Evolutionary conservation across 2,113 vertebrate genomes (phyloP).

Genomic region (Rhynchomys soricoides): DNA sequence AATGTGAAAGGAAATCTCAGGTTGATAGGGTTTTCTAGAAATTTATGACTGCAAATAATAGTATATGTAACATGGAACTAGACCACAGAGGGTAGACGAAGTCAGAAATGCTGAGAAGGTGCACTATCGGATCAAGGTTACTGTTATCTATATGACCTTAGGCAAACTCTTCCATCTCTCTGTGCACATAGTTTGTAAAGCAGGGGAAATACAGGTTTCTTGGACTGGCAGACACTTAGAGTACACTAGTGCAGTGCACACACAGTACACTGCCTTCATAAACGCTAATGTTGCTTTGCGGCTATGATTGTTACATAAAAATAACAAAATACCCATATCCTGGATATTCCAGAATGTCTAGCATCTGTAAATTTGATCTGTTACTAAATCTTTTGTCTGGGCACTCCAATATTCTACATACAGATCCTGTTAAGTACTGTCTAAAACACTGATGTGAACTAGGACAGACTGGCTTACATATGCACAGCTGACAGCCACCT

Average conservation of each 20-base stretch:
- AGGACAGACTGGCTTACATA: neutral
- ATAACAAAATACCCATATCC: slow-evolving; percentile 22
- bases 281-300: neutral
- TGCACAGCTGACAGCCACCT: neutral
- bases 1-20: neutral
- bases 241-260: neutral
- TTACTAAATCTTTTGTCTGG: neutral
- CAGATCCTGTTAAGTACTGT: neutral
- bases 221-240: neutral
- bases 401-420: neutral
- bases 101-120: neutral
- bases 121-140: neutral
- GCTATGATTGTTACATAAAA: neutral
- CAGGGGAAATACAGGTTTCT: neutral
- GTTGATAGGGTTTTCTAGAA: neutral
- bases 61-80: neutral
- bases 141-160: neutral
- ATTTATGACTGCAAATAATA: slow-evolving; percentile 7
- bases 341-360: neutral
- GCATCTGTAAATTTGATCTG: slow-evolving; percentile 12
- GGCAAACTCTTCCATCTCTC: neutral
- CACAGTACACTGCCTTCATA: neutral
- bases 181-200: neutral
- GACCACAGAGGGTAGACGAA: neutral
- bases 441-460: neutral